Percentiles rank a stretch among this genome's conserved stretches.
phyloP scores from a whole-genome alignment of 2,797 vertebrate species.

The Scarus forsteni region DNA sequence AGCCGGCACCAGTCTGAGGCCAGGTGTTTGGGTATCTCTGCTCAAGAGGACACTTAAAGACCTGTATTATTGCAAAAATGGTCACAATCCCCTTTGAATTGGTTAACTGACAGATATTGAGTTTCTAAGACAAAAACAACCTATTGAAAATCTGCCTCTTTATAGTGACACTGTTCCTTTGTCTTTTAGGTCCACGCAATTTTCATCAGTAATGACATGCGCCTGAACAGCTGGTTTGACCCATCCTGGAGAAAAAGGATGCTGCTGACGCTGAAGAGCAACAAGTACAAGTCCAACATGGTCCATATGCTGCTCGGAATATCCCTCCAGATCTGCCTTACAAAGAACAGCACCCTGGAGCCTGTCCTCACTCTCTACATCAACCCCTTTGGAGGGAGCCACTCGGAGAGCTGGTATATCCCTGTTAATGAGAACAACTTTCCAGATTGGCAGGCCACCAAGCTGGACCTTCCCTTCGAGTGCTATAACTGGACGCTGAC shows the following conservation, averaged over 20 bases:
- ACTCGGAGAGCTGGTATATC: conserved; percentile 98
- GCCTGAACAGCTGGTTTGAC: conserved; percentile 98
- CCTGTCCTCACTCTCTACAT: conserved; percentile 94
- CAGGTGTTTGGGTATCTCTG: too few relatives aligned
- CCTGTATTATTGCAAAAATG: too few relatives aligned
- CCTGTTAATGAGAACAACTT: conserved; percentile 92
- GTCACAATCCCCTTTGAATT: too few relatives aligned
- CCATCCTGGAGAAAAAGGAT: conserved; percentile 97
- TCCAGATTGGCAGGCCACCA: conserved; percentile 95
- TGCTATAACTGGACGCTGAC: conserved; percentile 98
- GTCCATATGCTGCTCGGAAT: conserved; percentile 97
- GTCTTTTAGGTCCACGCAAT: conserved; percentile 90
- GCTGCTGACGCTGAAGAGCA: conserved; percentile 97
- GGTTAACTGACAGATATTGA: not conserved
- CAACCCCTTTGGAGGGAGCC: conserved; percentile 97
- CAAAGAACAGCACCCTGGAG: conserved; percentile 98
- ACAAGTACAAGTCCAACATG: conserved; percentile 98
- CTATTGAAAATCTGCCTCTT: not conserved
- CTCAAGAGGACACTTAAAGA: too few relatives aligned
- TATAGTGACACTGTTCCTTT: not conserved
- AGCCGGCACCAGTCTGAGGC: too few relatives aligned
- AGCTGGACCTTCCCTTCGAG: conserved; percentile 94
- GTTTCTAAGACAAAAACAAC: too few relatives aligned
- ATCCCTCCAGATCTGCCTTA: conserved; percentile 96
- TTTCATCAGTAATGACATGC: conserved; percentile 99